These are phyloP conservation scores for Caenorhabditis elegans DNA, from an alignment of 1,140 invertebrate genomes.

Conservation along the genomic window WBcel235 BX284605.5:4724001-4724500, in stretches of 20 bases:
- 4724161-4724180: conserved; percentile 16
- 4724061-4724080: conserved; percentile 14
- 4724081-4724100: conserved; percentile 37
- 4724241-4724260: too few relatives aligned
- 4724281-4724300: conserved; percentile 15
- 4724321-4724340: conserved; percentile 38
- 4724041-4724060: conserved; percentile 33
- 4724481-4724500: not conserved
- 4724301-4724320: conserved; percentile 38
- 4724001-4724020: too few relatives aligned
- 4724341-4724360: conserved; percentile 41
- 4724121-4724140: conserved; percentile 22
- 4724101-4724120: conserved; percentile 35
- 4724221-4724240: too few relatives aligned
- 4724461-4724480: not conserved
- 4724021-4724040: conserved; percentile 44
- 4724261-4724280: conserved; percentile 23
- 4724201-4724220: too few relatives aligned
- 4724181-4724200: conserved; percentile 16
- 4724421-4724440: not conserved
- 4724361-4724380: conserved; percentile 18
- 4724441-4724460: not conserved
- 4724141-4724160: conserved; percentile 14
- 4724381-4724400: conserved; percentile 42
- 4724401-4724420: conserved; percentile 45